Evolutionary conservation across 2,888 invertebrate genomes (phyloP).

Genomic region (Dimorphilus gyrociliatus): DNA sequence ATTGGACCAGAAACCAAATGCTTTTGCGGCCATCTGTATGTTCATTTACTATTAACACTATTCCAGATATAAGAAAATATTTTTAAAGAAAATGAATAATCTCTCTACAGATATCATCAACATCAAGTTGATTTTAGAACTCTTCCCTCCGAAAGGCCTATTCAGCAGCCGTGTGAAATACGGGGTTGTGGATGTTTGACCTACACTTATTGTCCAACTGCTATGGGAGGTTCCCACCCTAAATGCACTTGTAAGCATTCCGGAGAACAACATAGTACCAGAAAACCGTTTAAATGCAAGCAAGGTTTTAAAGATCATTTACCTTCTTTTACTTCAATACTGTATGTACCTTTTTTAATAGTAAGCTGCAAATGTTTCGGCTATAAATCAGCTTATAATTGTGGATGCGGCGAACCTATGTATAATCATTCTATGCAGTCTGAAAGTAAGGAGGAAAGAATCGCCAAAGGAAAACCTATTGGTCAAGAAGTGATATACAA

Average conservation of each 20-base stretch:
- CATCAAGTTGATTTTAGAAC: slow-evolving; percentile 20
- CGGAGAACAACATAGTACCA: slow-evolving; percentile 26
- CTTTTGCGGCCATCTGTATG: slow-evolving; percentile 20
- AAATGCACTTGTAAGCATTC: slow-evolving; percentile 35
- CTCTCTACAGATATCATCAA: slow-evolving; percentile 16
- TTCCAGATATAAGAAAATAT: too few relatives aligned
- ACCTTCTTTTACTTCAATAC: too few relatives aligned
- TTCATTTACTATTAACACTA: too few relatives aligned
- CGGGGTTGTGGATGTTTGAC: slow-evolving; percentile 29
- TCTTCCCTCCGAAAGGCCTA: slow-evolving; percentile 15
- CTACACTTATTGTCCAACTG: slow-evolving; percentile 32
- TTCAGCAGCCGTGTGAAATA: too few relatives aligned
- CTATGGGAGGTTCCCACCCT: slow-evolving; percentile 29
- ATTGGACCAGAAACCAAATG: slow-evolving; percentile 21
- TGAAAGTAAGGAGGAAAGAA: slow-evolving; percentile 33
- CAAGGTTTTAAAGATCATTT: too few relatives aligned
- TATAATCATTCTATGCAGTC: slow-evolving; percentile 27
- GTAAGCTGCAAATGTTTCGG: slow-evolving; percentile 12
- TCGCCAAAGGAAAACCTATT: slow-evolving; percentile 32
- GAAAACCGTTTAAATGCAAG: slow-evolving; percentile 25
- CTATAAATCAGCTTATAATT: slow-evolving; percentile 27
- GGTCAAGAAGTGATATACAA: slow-evolving; percentile 32
- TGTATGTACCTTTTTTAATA: too few relatives aligned
- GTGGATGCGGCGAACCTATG: slow-evolving; percentile 29
- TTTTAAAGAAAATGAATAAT: too few relatives aligned